A percentile compares a stretch with the other conserved stretches of the same genome.
Conservation (phyloP, 2,797 vertebrate species). For the Manis pentadactyla region DNA sequence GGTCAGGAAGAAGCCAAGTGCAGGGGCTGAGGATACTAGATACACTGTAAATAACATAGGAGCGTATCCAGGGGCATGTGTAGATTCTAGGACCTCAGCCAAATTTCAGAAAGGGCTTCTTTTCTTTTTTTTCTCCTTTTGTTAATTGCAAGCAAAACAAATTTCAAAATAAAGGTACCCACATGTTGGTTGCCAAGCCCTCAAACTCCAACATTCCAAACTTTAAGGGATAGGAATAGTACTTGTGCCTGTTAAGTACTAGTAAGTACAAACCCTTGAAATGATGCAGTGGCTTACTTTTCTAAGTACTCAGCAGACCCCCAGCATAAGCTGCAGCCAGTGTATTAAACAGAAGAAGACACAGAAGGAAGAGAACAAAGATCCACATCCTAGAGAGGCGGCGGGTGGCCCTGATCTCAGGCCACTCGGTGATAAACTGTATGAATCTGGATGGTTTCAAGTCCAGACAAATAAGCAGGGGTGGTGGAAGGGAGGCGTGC, state of each 20-base stretch:
- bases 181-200: background rate
- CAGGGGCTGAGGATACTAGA: background rate
- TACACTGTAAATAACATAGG: too few relatives aligned
- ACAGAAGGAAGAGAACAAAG: background rate
- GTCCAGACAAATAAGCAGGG: background rate
- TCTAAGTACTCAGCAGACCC: background rate
- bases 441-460: background rate
- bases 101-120: conserved; percentile 1
- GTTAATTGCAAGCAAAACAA: conserved; percentile 15
- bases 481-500: background rate
- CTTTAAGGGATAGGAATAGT: background rate
- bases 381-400: background rate
- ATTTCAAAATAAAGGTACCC: conserved; percentile 45
- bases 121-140: background rate
- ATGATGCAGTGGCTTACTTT: background rate
- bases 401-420: background rate
- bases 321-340: background rate
- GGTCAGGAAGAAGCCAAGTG: background rate
- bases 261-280: conserved; percentile 20
- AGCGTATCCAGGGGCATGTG: background rate
- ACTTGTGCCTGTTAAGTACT: background rate
- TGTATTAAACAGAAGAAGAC: background rate
- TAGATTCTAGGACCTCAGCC: conserved; percentile 23
- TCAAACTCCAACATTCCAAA: background rate
- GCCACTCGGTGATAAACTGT: background rate